Conservation (phyloP, 2,888 invertebrate genomes). For the Orchesella flavescens region DNA sequence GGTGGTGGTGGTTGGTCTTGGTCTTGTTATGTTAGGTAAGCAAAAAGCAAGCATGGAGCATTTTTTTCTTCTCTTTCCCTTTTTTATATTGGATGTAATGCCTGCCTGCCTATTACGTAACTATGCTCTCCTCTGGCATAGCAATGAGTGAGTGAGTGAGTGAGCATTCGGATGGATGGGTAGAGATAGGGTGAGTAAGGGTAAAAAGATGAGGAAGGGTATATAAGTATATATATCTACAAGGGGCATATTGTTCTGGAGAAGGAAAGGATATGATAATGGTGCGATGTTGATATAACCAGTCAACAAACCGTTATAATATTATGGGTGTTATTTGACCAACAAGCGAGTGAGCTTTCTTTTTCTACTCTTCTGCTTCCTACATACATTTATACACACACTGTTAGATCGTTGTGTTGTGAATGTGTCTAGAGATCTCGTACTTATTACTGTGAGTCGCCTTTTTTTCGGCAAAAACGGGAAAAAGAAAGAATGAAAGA, state of each 20-base stretch:
- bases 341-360: conserved; percentile 12
- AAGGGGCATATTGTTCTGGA: background rate
- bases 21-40: background rate
- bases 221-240: background rate
- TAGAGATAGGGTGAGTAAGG: conserved; percentile 19
- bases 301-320: conserved; percentile 46
- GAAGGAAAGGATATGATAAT: conserved; percentile 46
- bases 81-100: too few relatives aligned
- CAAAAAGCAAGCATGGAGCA: too few relatives aligned
- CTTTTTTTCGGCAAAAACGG: conserved; percentile 19
- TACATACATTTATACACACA: too few relatives aligned
- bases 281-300: conserved; percentile 42
- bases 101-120: too few relatives aligned
- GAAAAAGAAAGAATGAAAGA: conserved; percentile 19
- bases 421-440: too few relatives aligned
- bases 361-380: background rate
- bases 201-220: conserved; percentile 5
- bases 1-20: background rate
- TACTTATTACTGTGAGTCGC: background rate
- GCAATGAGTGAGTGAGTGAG: too few relatives aligned
- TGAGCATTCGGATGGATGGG: too few relatives aligned
- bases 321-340: conserved; percentile 35
- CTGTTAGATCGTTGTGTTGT: too few relatives aligned
- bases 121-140: too few relatives aligned
- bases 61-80: too few relatives aligned